Conservation (phyloP, 2,888 invertebrate genomes). For the Julus scandinavius region DNA sequence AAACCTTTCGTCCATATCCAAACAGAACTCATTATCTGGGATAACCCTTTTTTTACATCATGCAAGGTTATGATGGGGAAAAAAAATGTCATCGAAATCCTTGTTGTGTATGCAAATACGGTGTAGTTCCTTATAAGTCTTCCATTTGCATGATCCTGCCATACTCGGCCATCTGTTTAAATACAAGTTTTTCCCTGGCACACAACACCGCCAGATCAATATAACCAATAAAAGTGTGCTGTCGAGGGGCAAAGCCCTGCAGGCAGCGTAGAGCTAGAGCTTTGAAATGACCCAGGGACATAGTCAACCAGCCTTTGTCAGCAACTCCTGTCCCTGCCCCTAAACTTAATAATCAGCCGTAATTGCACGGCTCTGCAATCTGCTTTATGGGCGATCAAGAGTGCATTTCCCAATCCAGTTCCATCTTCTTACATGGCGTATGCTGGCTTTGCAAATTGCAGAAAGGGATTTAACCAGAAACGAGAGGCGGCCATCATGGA, state of each 20-base stretch:
- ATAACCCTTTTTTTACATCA: neutral
- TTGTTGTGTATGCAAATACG: conserved; percentile 33
- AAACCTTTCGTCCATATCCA: neutral
- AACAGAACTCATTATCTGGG: neutral
- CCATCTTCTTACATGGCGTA: neutral
- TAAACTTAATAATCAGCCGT: conserved; percentile 26
- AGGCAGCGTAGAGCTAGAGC: neutral
- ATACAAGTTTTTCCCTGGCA: conserved; percentile 33
- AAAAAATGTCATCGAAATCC: conserved; percentile 10
- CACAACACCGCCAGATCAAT: conserved; percentile 13
- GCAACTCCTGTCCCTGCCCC: conserved; percentile 24
- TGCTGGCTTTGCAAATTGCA: conserved; percentile 17
- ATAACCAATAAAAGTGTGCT: conserved; percentile 17
- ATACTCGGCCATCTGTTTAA: conserved; percentile 19
- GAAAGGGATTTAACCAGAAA: conserved; percentile 5
- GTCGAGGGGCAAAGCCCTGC: conserved; percentile 33
- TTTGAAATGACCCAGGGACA: conserved; percentile 15
- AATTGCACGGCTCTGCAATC: conserved; percentile 26
- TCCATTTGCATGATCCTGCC: conserved; percentile 26
- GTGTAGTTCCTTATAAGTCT: conserved; percentile 26
- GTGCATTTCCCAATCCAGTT: conserved; percentile 33
- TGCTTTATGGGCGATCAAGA: conserved; percentile 33
- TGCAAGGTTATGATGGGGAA: neutral
- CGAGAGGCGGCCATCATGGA: conserved; percentile 18
- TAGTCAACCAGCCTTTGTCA: conserved; percentile 25